phyloP scores from a whole-genome alignment of 2,888 invertebrate genomes.

The Octodonta nipae region DNA sequence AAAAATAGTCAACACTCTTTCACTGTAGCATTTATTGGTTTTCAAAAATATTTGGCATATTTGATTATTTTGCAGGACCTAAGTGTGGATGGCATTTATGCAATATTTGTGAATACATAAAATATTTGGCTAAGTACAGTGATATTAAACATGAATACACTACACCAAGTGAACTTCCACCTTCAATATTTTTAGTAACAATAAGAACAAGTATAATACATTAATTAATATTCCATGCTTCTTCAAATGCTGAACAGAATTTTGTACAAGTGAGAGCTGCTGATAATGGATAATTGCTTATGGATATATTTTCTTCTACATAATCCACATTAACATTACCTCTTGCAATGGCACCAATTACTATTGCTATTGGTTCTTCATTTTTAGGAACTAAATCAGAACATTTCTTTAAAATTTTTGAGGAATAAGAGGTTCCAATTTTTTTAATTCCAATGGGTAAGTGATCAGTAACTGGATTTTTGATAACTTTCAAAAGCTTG shows the following conservation, averaged over 20 bases:
- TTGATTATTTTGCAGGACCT: no score
- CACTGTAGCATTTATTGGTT: no score
- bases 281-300: conserved; percentile 92
- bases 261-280: conserved; percentile 94
- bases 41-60: no score
- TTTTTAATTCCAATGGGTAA: conserved; percentile 88
- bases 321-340: conserved; percentile 83
- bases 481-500: conserved; percentile 86
- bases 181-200: no score
- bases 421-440: conserved; percentile 77
- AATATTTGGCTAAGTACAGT: no score
- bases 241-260: conserved; percentile 87
- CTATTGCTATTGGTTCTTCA: conserved; percentile 74
- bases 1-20: no score
- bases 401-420: conserved; percentile 55
- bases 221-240: conserved; percentile 70
- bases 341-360: conserved; percentile 95
- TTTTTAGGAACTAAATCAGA: conserved; percentile 63
- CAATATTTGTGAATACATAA: no score
- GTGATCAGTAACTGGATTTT: conserved; percentile 89
- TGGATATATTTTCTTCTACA: conserved; percentile 77
- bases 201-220: no score
- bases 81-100: no score
- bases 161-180: no score
- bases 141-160: no score